These are phyloP conservation scores for Rhagonycha fulva DNA, from an alignment of 2,888 invertebrate genomes.

Conservation along the genomic window DNA sequence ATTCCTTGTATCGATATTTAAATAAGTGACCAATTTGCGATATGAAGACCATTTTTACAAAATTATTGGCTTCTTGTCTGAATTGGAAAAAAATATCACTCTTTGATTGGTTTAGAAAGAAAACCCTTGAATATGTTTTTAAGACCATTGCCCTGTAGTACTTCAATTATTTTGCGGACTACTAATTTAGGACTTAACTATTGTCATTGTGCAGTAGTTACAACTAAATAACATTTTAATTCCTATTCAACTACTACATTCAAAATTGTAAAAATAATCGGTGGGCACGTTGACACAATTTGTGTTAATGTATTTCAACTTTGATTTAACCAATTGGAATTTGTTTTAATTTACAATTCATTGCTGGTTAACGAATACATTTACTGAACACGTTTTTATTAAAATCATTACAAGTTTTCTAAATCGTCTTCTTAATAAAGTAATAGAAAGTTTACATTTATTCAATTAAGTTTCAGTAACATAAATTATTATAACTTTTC, in stretches of 20 bases:
- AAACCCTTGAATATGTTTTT: too few relatives aligned
- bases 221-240: not conserved
- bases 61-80: too few relatives aligned
- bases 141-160: not conserved
- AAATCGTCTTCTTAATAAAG: not conserved
- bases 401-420: not conserved
- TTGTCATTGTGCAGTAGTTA: not conserved
- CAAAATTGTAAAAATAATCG: not conserved
- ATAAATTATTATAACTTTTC: not conserved
- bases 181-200: not conserved
- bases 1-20: not conserved
- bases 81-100: too few relatives aligned
- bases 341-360: not conserved
- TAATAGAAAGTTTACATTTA: not conserved
- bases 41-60: too few relatives aligned
- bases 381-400: not conserved
- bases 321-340: not conserved
- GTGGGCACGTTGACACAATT: not conserved
- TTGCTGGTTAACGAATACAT: not conserved
- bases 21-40: too few relatives aligned
- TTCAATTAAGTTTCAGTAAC: not conserved
- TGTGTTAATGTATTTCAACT: too few relatives aligned
- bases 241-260: not conserved
- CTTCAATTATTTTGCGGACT: not conserved
- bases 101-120: too few relatives aligned